Percentiles rank a stretch among this genome's conserved stretches.
Evolutionary conservation across 1,140 invertebrate genomes (phyloP).

Genomic region (Bombus waltoni): DNA sequence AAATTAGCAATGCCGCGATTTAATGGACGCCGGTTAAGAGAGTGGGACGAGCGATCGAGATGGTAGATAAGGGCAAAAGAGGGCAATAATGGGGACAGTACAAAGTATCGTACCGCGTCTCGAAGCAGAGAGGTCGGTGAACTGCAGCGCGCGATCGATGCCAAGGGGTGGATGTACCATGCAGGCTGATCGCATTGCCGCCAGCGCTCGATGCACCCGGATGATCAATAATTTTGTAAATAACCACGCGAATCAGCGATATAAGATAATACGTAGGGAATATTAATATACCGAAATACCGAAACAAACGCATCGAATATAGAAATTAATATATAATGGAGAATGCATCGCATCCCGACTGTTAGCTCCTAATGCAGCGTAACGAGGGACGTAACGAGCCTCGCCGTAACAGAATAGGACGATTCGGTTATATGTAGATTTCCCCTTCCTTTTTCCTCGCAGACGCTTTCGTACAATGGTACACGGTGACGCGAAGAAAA

Average conservation of each 20-base stretch:
- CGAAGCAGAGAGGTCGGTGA: conserved; percentile 33
- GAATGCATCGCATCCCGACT: neutral
- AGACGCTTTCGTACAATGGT: neutral
- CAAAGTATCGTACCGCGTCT: conserved; percentile 11
- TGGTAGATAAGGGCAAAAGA: neutral
- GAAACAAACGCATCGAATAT: too few relatives aligned
- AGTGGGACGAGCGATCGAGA: neutral
- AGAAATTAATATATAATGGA: neutral
- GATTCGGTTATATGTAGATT: neutral
- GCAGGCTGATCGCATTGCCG: conserved; percentile 22
- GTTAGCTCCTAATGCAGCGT: neutral
- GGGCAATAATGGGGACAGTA: neutral
- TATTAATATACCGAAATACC: neutral
- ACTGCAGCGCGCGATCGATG: conserved; percentile 50
- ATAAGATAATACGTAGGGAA: neutral
- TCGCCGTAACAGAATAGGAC: neutral
- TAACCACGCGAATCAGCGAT: neutral
- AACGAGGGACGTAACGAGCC: neutral
- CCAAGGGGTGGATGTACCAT: conserved; percentile 43
- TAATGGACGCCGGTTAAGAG: neutral
- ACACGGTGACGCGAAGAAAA: neutral
- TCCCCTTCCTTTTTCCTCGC: neutral
- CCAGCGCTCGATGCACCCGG: conserved; percentile 2
- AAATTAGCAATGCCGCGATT: conserved; percentile 20
- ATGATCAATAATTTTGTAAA: conserved; percentile 32